Evolutionary conservation across 2,113 vertebrate genomes (phyloP).

Genomic region (Acrocephalus arundinaceus): DNA sequence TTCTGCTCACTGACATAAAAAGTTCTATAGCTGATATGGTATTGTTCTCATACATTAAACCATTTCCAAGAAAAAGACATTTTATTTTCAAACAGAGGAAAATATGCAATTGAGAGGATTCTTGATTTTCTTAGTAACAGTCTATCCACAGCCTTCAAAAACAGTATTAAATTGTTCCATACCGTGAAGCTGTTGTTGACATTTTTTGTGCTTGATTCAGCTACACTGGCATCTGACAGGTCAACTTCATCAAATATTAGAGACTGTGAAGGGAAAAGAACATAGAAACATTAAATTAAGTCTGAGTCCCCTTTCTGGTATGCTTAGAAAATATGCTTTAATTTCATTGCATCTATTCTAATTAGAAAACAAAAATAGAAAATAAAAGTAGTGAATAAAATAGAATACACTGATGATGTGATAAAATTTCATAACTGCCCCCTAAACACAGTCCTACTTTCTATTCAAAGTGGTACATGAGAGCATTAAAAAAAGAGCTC

Average conservation of each 20-base stretch:
- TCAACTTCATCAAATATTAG: conserved; percentile 99
- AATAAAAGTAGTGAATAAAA: background rate
- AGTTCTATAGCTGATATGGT: background rate
- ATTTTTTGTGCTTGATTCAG: conserved; percentile 99
- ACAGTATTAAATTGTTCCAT: conserved; percentile 55
- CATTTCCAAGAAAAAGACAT: background rate
- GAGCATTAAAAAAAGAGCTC: background rate
- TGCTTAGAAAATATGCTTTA: background rate
- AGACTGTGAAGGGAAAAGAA: conserved; percentile 82
- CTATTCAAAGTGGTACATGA: background rate
- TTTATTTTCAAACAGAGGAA: background rate
- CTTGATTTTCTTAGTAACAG: background rate
- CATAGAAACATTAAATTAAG: conserved; percentile 36
- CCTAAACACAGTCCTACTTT: background rate
- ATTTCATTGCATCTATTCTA: background rate
- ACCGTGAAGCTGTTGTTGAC: conserved; percentile 99
- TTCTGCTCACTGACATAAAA: background rate
- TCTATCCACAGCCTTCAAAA: background rate
- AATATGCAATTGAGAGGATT: background rate
- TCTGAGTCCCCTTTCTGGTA: background rate
- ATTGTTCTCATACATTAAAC: background rate
- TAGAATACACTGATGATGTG: background rate
- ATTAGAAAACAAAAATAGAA: background rate
- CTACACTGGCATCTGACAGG: conserved; percentile 97
- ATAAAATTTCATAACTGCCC: background rate